Percentiles rank a stretch among this genome's conserved stretches.
Evolutionary conservation across 2,113 vertebrate genomes (phyloP).

Genomic region (Pterocles burchelli): DNA sequence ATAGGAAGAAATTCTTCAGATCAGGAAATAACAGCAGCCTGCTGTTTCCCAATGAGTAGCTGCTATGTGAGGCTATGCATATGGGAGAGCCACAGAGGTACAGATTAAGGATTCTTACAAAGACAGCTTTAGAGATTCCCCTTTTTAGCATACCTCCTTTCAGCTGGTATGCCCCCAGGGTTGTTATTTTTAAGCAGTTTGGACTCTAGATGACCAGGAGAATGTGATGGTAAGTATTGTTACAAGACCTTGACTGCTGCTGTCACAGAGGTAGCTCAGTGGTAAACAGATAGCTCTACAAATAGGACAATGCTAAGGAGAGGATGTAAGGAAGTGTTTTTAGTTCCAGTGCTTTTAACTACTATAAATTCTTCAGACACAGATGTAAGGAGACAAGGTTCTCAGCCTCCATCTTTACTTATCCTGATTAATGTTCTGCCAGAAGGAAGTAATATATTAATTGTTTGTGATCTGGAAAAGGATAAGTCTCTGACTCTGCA

Average conservation of each 20-base stretch:
- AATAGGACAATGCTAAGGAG: not conserved
- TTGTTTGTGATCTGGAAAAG: conserved; percentile 21
- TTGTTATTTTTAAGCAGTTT: not conserved
- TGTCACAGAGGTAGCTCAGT: not conserved
- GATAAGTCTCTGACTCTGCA: conserved; percentile 27
- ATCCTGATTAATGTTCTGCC: conserved; percentile 17
- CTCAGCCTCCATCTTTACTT: conserved; percentile 3
- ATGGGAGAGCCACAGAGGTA: not conserved
- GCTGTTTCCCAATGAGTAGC: not conserved
- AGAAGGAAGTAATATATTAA: conserved; percentile 49
- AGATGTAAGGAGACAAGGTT: not conserved
- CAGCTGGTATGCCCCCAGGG: not conserved
- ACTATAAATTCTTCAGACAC: conserved; percentile 16
- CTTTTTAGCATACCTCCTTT: not conserved
- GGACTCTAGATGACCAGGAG: not conserved
- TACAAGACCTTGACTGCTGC: not conserved
- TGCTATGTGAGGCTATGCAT: not conserved
- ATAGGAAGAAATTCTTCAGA: not conserved
- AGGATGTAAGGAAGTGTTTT: conserved; percentile 14
- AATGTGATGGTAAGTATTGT: not conserved
- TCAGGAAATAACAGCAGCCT: not conserved
- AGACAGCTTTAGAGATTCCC: not conserved
- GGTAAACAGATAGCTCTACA: not conserved
- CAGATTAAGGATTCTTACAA: not conserved
- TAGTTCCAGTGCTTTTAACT: conserved; percentile 13